Evolutionary conservation across 2,888 invertebrate species (phyloP).

Genomic region (Stomorhina lunata): DNA sequence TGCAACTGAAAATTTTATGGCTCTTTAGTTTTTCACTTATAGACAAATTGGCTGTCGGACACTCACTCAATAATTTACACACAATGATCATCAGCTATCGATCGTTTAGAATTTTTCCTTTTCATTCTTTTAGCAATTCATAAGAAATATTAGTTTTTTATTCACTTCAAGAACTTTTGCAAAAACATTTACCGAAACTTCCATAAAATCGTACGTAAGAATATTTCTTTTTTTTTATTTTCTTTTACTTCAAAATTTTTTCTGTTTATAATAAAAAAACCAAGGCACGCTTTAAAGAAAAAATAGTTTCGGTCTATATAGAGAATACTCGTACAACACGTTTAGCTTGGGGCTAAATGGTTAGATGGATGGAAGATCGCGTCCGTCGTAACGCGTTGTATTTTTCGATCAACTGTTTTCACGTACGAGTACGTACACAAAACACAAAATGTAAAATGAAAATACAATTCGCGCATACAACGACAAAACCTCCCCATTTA

Average conservation of each 20-base stretch:
- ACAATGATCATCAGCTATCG: not conserved
- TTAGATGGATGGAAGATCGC: constrained; percentile 38
- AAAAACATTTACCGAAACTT: constrained; percentile 38
- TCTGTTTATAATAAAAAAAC: constrained; percentile 15
- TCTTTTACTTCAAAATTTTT: constrained; percentile 2
- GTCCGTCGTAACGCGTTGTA: constrained; percentile 61
- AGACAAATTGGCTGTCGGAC: not conserved
- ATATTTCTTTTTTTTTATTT: constrained; percentile 6
- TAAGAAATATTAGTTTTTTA: not conserved
- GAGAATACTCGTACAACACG: constrained; percentile 35
- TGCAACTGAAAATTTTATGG: not conserved
- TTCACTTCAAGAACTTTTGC: constrained; percentile 35
- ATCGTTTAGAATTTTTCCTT: constrained; percentile 29
- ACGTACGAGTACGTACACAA: too few species aligned
- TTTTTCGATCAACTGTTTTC: constrained; percentile 65
- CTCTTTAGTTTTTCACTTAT: constrained; percentile 22
- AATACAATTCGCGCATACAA: constrained; percentile 59
- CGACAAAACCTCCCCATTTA: constrained; percentile 56
- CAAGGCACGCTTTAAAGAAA: constrained; percentile 58
- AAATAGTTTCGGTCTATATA: constrained; percentile 42
- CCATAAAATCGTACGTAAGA: constrained; percentile 35
- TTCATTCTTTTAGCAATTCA: constrained; percentile 20
- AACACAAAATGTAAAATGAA: constrained; percentile 60
- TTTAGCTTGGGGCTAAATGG: constrained; percentile 3
- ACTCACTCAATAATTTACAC: constrained; percentile 12